These are phyloP conservation scores for Coelogynopora nodosa DNA, from an alignment of 2,888 invertebrate species.

Conservation along the genomic window DNA sequence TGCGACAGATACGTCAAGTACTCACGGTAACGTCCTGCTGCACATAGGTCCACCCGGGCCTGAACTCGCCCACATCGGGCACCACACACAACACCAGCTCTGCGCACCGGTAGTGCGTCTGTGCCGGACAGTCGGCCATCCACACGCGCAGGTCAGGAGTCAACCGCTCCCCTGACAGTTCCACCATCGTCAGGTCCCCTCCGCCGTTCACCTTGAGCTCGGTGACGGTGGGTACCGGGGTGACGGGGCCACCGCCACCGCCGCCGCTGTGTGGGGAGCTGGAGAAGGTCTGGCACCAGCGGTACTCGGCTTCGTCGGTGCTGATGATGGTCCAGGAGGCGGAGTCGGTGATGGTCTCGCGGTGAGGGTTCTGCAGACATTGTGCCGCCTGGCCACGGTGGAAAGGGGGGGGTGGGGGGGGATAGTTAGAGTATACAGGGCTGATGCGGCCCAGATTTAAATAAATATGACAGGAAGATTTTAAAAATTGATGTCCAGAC, in stretches of 20 bases:
- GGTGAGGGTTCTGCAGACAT: conserved; percentile 85
- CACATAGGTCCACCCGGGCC: conserved; percentile 94
- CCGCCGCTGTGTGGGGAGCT: conserved; percentile 62
- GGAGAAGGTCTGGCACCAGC: conserved; percentile 76
- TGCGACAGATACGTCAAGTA: neutral
- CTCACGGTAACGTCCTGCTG: conserved; percentile 73
- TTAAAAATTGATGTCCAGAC: too few species aligned
- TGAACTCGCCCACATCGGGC: conserved; percentile 90
- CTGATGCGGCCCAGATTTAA: neutral
- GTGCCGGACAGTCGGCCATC: conserved; percentile 97
- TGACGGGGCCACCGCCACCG: too few species aligned
- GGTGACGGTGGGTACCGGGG: conserved; percentile 92
- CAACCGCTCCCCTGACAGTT: conserved; percentile 91
- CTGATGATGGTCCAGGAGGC: conserved; percentile 99
- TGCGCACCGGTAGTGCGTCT: conserved; percentile 87
- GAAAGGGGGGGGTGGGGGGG: conserved; percentile 37
- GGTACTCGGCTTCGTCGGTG: conserved; percentile 97
- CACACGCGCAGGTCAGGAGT: conserved; percentile 86
- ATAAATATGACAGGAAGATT: too few species aligned
- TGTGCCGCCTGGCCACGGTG: conserved; percentile 89
- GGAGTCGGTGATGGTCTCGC: conserved; percentile 98
- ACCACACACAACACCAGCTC: conserved; percentile 95
- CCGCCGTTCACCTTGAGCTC: conserved; percentile 76
- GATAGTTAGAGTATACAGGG: neutral
- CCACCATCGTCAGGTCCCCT: conserved; percentile 94